phyloP scores from a whole-genome alignment of 1,140 invertebrate species.

The Diprion similis region DNA sequence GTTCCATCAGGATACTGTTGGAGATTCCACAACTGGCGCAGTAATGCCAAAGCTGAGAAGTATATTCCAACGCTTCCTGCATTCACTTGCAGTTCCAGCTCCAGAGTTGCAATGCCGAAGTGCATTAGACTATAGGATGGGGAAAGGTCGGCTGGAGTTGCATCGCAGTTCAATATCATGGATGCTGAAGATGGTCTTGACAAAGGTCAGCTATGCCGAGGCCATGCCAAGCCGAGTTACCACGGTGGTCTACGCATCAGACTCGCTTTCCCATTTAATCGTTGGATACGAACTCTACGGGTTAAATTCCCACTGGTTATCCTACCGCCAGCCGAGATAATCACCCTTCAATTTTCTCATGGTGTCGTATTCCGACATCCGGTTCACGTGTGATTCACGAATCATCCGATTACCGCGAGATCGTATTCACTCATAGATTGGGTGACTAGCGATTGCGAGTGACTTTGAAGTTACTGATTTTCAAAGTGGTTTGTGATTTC shows the following conservation, averaged over 20 bases:
- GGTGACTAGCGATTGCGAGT: not conserved
- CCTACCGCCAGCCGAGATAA: too few relatives aligned
- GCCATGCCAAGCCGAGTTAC: not conserved
- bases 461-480: not conserved
- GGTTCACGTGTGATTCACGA: too few relatives aligned
- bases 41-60: not conserved
- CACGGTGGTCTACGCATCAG: not conserved
- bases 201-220: not conserved
- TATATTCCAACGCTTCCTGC: not conserved
- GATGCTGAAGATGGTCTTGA: constrained; percentile 3
- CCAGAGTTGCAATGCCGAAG: not conserved
- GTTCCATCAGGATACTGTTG: constrained; percentile 53
- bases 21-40: constrained; percentile 38
- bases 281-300: too few relatives aligned
- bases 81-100: not conserved
- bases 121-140: not conserved
- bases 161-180: not conserved
- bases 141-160: not conserved
- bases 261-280: not conserved
- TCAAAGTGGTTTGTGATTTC: not conserved
- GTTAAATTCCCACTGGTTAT: too few relatives aligned
- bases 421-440: too few relatives aligned
- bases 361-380: too few relatives aligned
- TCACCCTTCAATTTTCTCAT: too few relatives aligned
- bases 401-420: too few relatives aligned